These are phyloP conservation scores for Netelia inedita DNA, from an alignment of 2,888 invertebrate genomes.

Conservation along the genomic window DNA sequence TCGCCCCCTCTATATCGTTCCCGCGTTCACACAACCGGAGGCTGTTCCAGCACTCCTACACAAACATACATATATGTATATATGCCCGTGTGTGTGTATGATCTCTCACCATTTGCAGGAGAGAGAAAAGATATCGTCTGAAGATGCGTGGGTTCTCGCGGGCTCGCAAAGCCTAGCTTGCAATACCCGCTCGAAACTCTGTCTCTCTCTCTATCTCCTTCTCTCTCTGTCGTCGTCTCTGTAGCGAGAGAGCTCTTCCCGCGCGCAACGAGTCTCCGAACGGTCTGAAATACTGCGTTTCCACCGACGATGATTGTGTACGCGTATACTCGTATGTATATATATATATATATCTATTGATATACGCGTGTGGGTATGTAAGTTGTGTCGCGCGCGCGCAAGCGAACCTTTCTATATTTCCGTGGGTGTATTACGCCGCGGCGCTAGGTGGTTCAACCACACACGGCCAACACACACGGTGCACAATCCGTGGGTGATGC, in stretches of 20 bases:
- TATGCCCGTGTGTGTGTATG: neutral
- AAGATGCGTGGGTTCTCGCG: conserved; percentile 54
- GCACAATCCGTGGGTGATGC: conserved; percentile 51
- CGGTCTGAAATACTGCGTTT: conserved; percentile 48
- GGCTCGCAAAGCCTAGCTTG: conserved; percentile 57
- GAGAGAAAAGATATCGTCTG: conserved; percentile 16
- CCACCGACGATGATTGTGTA: conserved; percentile 17
- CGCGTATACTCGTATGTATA: neutral
- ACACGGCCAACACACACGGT: conserved; percentile 26
- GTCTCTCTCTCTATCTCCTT: conserved; percentile 48
- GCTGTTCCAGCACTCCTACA: conserved; percentile 64
- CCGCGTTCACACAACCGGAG: conserved; percentile 59
- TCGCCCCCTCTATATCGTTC: neutral
- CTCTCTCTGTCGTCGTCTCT: neutral
- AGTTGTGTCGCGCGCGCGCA: conserved; percentile 30
- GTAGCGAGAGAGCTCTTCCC: conserved; percentile 16
- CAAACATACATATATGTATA: conserved; percentile 1
- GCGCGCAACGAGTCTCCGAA: conserved; percentile 27
- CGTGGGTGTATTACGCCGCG: conserved; percentile 62
- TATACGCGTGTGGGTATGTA: neutral
- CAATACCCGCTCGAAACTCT: conserved; percentile 72
- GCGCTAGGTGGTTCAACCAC: conserved; percentile 62
- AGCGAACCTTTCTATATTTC: conserved; percentile 49
- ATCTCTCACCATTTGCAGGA: conserved; percentile 28
- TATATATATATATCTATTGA: neutral